Conservation (phyloP, 2,113 vertebrate genomes). For the Gasterosteus aculeatus region DNA sequence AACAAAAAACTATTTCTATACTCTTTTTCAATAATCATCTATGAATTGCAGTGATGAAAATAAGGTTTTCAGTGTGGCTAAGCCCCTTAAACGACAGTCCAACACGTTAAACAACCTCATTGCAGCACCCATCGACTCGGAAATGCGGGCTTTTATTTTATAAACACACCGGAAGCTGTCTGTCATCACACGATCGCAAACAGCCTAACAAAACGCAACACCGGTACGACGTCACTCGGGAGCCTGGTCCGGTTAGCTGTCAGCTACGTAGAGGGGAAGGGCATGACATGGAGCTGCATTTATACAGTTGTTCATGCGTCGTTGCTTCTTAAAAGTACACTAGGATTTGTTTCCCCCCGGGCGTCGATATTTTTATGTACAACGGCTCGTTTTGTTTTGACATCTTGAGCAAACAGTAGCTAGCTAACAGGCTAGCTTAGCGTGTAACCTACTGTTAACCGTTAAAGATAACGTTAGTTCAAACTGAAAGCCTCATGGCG, state of each 20-base stretch:
- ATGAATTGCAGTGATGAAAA: neutral
- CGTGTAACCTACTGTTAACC: neutral
- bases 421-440: constrained; percentile 31
- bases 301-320: neutral
- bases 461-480: neutral
- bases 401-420: neutral
- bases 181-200: too few relatives aligned
- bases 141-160: constrained; percentile 41
- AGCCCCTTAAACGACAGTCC: too few relatives aligned
- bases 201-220: neutral
- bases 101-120: neutral
- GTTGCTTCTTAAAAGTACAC: constrained; percentile 1
- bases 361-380: neutral
- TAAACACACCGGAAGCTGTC: constrained; percentile 8
- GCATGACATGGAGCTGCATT: constrained; percentile 54
- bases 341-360: too few relatives aligned
- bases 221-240: constrained; percentile 56
- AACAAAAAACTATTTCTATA: too few relatives aligned
- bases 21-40: neutral
- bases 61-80: too few relatives aligned
- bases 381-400: neutral
- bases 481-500: constrained; percentile 74
- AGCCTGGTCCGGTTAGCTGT: constrained; percentile 51
- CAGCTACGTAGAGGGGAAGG: constrained; percentile 45
- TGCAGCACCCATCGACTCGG: neutral